These are phyloP conservation scores for Siderastrea radians DNA, from an alignment of 92 coral and sea anemone genomes.

Conservation along the genomic window DNA sequence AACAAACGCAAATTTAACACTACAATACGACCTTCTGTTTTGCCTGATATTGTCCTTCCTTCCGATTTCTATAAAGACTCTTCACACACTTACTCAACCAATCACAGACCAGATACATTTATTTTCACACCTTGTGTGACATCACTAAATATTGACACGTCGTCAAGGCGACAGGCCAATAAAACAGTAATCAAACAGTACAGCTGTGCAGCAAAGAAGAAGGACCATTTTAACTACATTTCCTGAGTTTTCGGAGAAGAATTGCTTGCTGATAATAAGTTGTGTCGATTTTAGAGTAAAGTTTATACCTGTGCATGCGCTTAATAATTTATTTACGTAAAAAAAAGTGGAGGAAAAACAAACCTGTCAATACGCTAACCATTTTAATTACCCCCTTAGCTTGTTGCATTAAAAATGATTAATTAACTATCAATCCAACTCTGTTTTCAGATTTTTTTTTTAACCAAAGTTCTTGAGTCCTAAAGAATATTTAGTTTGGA, in stretches of 20 bases:
- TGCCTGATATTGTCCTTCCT: slow-evolving; percentile 8
- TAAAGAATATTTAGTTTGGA: too few species aligned
- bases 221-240: too few species aligned
- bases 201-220: neutral
- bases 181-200: neutral
- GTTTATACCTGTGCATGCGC: neutral
- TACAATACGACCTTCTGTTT: neutral
- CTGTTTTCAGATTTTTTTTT: too few species aligned
- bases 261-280: neutral
- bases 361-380: neutral
- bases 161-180: slow-evolving; percentile 39
- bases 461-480: too few species aligned
- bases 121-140: slow-evolving; percentile 45
- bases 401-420: too few species aligned
- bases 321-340: too few species aligned
- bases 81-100: slow-evolving; percentile 17
- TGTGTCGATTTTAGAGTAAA: neutral
- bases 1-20: neutral
- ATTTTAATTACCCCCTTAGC: neutral
- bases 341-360: neutral
- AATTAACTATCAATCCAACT: too few species aligned
- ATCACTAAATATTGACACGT: slow-evolving; percentile 36
- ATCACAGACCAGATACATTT: slow-evolving; percentile 5
- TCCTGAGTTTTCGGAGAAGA: neutral
- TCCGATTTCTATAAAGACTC: neutral